Evolutionary conservation across 35 echinoderm and acorn worm genomes (phyloP).

Genomic region (Lytechinus variegatus): DNA sequence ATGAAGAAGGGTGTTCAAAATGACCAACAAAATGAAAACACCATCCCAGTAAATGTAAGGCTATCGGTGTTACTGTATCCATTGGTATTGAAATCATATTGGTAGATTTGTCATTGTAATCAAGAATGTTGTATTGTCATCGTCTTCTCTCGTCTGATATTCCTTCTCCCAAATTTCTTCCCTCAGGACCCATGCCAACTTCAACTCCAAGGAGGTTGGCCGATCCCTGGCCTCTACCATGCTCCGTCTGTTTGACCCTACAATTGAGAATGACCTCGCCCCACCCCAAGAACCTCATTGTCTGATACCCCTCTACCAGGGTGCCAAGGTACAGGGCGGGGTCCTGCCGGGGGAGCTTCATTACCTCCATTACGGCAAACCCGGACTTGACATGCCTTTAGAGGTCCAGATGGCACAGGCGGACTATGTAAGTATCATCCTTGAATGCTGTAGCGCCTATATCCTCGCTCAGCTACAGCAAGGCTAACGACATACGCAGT

Average conservation of each 20-base stretch:
- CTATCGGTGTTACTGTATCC: no score
- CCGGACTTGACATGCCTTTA: constrained; percentile 64
- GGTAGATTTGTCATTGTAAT: not conserved
- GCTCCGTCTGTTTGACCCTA: constrained; percentile 92
- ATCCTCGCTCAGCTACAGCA: no score
- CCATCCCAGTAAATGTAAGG: no score
- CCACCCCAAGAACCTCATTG: constrained; percentile 78
- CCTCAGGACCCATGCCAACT: constrained; percentile 84
- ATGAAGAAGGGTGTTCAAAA: no score
- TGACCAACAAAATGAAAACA: no score
- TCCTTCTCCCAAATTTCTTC: not conserved
- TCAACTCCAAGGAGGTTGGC: constrained; percentile 92
- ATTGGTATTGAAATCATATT: no score
- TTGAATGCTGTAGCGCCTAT: no score
- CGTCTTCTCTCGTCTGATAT: not conserved
- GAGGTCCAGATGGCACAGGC: constrained; percentile 78
- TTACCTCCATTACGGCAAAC: constrained; percentile 88
- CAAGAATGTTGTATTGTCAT: not conserved
- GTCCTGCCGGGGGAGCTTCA: constrained; percentile 79
- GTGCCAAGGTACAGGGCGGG: constrained; percentile 74
- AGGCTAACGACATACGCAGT: no score
- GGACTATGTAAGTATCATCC: constrained; percentile 83
- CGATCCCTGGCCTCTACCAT: constrained; percentile 82
- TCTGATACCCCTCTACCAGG: constrained; percentile 81
- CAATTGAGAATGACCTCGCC: constrained; percentile 72